Base-by-base conservation (phyloP, 1,140 invertebrate genomes). In the Leptinotarsa undecemlineata region DNA sequence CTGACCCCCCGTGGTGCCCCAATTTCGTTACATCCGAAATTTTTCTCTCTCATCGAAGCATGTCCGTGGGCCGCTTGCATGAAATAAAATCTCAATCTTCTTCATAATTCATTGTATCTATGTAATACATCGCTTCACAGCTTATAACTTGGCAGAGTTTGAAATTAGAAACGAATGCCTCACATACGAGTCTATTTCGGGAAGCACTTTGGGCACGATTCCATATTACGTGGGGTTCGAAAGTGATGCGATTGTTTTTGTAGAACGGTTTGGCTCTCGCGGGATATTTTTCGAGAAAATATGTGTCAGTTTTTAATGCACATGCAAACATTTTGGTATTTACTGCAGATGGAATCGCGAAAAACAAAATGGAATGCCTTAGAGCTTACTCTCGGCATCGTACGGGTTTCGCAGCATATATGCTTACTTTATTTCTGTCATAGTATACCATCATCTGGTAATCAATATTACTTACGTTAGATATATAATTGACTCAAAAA, bases 201-300 rank as follows among this genome's bases (percentile, higher is more conserved):
- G 42, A 72, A n/a, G n/a, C 57, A 62, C 51, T 68, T 76, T 76
- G 75, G 75, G 75, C 75, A 76, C 62, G 20, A 19, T 69, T 69
- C 75, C 75, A 76, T 74, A 26, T 21, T 72, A 75, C 61, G 62
- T 73, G 70, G 70, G 62, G 68, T 20, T 69, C 20, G 33, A 51
- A 69, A 42, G 33, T 48, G 33, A 48, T 48, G 20, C 68, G 47
- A 20, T 20, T 51, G 68, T 51, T 69, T 51, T 47, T 47, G 48
- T 48, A 21, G 33, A 47, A 48, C 20, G 6, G 17, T 14, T 57
- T 57, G 51, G 51, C 51, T 57, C 51, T 42, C 4, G n/a, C 0
- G 15, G n/a, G 68, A 19, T 48, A 48, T 47, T 69, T 69, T 69
- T 69, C 47, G n/a, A 19, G 26, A 69, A 69, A 20, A 47, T 42